Base-by-base conservation (phyloP, 1,140 invertebrate genomes). In the Drosophila willistoni region DNA sequence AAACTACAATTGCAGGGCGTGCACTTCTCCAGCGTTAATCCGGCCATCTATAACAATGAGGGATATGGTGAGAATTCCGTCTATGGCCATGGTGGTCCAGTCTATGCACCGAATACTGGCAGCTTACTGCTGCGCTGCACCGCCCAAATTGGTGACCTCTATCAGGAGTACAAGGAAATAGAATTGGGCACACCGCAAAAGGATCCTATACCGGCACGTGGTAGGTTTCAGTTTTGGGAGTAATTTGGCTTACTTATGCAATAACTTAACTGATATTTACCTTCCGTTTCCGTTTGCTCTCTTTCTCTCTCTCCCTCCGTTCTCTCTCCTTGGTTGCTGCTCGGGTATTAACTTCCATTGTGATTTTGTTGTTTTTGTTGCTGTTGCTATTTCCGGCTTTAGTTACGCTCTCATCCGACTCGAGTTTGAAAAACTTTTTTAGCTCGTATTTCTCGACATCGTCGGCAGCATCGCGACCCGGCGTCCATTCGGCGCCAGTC, bases 191-290 rank as follows among this genome's bases (percentile, higher is more conserved):
- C 91, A 68, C 93, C 92, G 65, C 92, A 93, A 65, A 93, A 92
- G 73, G 93, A 94, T 91, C 94, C 94, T 42, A 86, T 94, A 66
- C 94, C 94, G 22, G 93, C 94, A 83, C 91, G 93, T 93, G 94
- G 94, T 94, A 60, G 72, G 84, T 89, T 13, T 57, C 63, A 36
- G 13, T 6, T 41, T 41, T 57, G 70, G 62, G 61, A 9, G 44
- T 4, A 51, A 51, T 51, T 51, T 51, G 44, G 17, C 44, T 22
- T 72, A 70, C 73, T 70, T 83, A 79, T 62, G 41, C 47, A 60
- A 77, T 71, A 69, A 71, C 68, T 36, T 34, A 51, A 59, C 57
- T 64, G 73, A 80, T 72, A 84, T 84, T 64, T 73, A 55, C 41
- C 70, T 86, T 77, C 78, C 73, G 78, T 69, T 86, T 84, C 77